Percentiles rank a stretch among this genome's conserved stretches.
Conservation (phyloP, 1,140 invertebrate genomes). For the Acyrthosiphon pisum region DNA sequence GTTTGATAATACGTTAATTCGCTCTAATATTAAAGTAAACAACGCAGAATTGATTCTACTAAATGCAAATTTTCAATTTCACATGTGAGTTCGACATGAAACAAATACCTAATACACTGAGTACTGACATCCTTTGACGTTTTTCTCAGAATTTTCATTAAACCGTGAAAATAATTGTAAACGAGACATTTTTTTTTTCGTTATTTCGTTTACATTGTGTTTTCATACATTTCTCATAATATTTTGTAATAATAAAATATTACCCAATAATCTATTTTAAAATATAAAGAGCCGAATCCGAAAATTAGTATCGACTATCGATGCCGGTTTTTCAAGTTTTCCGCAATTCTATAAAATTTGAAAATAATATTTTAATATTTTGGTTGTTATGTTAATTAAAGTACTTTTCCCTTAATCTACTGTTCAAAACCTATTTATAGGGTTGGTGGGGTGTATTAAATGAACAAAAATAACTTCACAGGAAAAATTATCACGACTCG, state of each 20-base stretch:
- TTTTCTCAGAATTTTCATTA: background rate
- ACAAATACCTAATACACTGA: background rate
- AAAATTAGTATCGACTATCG: background rate
- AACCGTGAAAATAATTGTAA: background rate
- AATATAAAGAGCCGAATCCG: background rate
- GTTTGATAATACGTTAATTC: background rate
- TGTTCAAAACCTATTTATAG: too few relatives aligned
- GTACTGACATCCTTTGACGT: background rate
- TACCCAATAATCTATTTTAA: background rate
- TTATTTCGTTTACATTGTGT: background rate
- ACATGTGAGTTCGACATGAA: background rate
- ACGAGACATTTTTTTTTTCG: rapidly evolving
- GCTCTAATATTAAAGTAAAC: background rate
- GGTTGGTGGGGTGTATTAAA: too few relatives aligned
- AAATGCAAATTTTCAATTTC: background rate
- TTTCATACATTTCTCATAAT: background rate
- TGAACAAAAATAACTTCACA: too few relatives aligned
- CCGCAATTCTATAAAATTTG: too few relatives aligned
- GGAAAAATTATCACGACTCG: too few relatives aligned
- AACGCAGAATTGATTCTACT: background rate
- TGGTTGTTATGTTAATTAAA: too few relatives aligned
- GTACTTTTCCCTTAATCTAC: too few relatives aligned
- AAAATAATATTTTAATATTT: too few relatives aligned
- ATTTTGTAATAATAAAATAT: background rate
- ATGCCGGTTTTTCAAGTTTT: too few relatives aligned